Base-by-base conservation (phyloP, 2,888 invertebrate species). In the Xylocampa areola region DNA sequence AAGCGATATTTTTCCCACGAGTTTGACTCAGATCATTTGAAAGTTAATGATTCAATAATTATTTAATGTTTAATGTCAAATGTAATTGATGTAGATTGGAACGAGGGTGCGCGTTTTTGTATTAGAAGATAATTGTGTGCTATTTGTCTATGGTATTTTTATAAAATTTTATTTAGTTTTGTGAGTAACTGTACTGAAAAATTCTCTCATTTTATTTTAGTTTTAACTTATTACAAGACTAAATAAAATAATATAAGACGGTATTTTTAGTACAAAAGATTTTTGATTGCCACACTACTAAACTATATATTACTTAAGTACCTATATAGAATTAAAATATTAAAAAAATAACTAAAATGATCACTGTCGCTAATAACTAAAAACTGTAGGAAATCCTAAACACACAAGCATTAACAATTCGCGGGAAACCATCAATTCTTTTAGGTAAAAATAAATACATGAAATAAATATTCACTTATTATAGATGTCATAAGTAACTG, bases 361-460 rank as follows among this genome's bases (percentile, higher is more conserved):
- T 2, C 39, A 23, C 8, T 11, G 43, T 11, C 21, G 33, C 32
- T 13, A 39, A 29, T 35, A 8, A 48, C 6, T 29, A 4, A 21
- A 45, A 54, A 49, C 23, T 45, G 40, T 63, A 70, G 70, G 59
- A 70, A 63, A 63, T 70, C 48, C 37, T 59, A 47, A 66, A 63
- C 59, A 32, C 6, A 23, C n/a, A 25, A 14, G 13, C 6, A 41
- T 53, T 32, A 25, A 2, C 39, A 35, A 44, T 59, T 59, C 52
- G 35, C 58, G 32, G 71, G 67, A 70, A 63, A 67, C 33, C 40
- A 62, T 64, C 23, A 48, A 64, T 64, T 40, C 4, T 36, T 10
- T 37, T 43, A 21, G 7, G 6, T 27, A 33, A 50, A 36, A 32
- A 37, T 41, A 32, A 55, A 55, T 41, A 40, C 37, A 47, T 37